Conservation (phyloP, 2,113 vertebrate species). For the Ammospiza caudacuta region DNA sequence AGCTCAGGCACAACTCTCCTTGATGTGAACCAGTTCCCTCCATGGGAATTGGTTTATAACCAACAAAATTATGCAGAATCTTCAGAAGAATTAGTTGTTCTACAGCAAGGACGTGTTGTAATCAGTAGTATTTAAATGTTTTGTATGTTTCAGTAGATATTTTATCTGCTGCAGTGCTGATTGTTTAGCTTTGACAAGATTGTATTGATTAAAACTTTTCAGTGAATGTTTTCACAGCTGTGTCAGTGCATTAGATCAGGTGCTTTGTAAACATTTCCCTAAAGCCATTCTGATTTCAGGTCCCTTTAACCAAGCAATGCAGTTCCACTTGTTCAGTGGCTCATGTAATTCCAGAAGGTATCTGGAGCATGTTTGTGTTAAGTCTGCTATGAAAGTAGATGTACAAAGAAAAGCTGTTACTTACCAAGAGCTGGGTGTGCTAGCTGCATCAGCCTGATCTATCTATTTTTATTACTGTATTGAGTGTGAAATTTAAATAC, state of each 20-base stretch:
- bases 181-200: background rate
- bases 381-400: constrained; percentile 16
- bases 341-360: constrained; percentile 2
- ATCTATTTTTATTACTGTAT: constrained; percentile 29
- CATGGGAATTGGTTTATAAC: background rate
- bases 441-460: constrained; percentile 48
- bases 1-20: background rate
- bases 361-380: constrained; percentile 51
- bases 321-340: background rate
- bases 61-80: background rate
- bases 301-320: background rate
- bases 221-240: background rate
- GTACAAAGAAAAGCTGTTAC: constrained; percentile 48
- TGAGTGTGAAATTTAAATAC: constrained; percentile 38
- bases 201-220: background rate
- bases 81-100: background rate
- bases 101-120: background rate
- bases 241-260: background rate
- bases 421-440: constrained; percentile 38
- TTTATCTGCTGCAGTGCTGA: background rate
- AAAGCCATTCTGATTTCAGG: background rate
- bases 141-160: background rate
- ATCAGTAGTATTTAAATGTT: background rate
- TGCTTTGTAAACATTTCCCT: constrained; percentile 7
- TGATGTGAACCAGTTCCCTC: background rate